Evolutionary conservation across 2,113 vertebrate genomes (phyloP).

Genomic region (Channa maculata): DNA sequence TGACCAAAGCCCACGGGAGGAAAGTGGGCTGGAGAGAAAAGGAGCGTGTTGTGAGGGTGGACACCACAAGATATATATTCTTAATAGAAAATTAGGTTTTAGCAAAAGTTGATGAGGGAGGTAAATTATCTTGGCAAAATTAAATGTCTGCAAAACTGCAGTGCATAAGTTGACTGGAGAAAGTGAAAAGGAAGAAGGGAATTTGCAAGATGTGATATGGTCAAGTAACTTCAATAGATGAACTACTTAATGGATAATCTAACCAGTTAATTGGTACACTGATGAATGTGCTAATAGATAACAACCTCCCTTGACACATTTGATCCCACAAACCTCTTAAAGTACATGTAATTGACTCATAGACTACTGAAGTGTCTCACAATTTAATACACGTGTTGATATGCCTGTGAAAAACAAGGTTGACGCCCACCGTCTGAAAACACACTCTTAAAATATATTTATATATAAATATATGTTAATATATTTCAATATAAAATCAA

Average conservation of each 20-base stretch:
- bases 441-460: neutral
- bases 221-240: constrained; percentile 42
- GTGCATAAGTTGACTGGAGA: constrained; percentile 25
- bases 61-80: constrained; percentile 15
- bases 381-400: neutral
- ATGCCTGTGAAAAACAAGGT: neutral
- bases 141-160: constrained; percentile 27
- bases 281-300: constrained; percentile 54
- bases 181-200: constrained; percentile 2
- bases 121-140: neutral
- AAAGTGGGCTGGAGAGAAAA: constrained; percentile 13
- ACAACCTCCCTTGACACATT: constrained; percentile 32
- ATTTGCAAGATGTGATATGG: constrained; percentile 36
- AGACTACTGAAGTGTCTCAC: neutral
- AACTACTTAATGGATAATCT: constrained; percentile 48
- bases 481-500: neutral
- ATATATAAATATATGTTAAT: too few species aligned
- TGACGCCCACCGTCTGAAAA: neutral
- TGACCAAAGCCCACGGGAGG: constrained; percentile 35
- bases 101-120: constrained; percentile 20
- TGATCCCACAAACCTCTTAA: constrained; percentile 2
- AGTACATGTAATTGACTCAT: constrained; percentile 4
- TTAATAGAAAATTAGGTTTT: constrained; percentile 42
- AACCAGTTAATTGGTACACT: constrained; percentile 55
- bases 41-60: constrained; percentile 16